These are phyloP conservation scores for Ceratitis capitata DNA, from an alignment of 1,140 invertebrate species.

Conservation along the genomic window DNA sequence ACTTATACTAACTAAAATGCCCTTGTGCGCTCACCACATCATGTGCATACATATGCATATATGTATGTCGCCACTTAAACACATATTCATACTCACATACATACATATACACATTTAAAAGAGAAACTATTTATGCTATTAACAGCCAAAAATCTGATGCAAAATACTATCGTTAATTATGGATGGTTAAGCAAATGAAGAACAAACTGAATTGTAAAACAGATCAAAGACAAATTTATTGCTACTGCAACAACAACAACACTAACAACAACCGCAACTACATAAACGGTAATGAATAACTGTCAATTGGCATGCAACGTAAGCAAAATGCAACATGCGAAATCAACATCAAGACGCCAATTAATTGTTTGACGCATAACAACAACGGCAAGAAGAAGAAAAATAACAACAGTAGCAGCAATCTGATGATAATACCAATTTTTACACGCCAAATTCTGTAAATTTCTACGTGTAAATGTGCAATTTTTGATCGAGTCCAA, in stretches of 20 bases:
- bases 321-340: not conserved
- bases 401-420: not conserved
- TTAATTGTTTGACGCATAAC: not conserved
- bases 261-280: not conserved
- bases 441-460: slow-evolving; percentile 23
- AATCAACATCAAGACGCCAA: not conserved
- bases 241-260: not conserved
- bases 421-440: not conserved
- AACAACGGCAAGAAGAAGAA: too few species aligned
- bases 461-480: slow-evolving; percentile 32
- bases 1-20: not conserved
- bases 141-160: too few species aligned
- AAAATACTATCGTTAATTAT: not conserved
- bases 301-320: not conserved
- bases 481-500: slow-evolving; percentile 35
- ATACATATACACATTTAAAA: not conserved
- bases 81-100: not conserved
- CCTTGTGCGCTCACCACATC: not conserved
- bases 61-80: too few species aligned
- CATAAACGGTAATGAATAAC: too few species aligned
- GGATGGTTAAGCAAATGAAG: not conserved
- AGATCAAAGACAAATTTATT: not conserved
- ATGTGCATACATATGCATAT: too few species aligned
- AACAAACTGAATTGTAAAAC: not conserved
- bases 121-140: not conserved